phyloP scores from a whole-genome alignment of 1,140 invertebrate genomes.

The Heliconius hewitsoni region DNA sequence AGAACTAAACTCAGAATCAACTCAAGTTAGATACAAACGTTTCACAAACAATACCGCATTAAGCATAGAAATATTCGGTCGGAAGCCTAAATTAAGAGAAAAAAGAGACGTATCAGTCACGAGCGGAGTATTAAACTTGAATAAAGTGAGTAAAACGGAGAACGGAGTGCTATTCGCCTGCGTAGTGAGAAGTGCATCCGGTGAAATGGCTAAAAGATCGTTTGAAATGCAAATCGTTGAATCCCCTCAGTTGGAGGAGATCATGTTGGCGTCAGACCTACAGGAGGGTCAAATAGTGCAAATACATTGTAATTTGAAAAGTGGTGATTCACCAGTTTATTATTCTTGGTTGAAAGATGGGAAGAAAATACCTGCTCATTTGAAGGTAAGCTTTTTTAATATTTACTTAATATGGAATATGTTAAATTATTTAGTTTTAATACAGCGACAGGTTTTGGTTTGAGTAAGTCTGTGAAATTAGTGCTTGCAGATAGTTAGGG shows the following conservation, averaged over 20 bases:
- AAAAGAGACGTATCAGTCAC: conserved; percentile 59
- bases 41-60: conserved; percentile 55
- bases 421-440: background rate
- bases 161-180: conserved; percentile 90
- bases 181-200: conserved; percentile 88
- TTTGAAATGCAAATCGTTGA: conserved; percentile 87
- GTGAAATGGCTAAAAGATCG: conserved; percentile 87
- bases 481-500: no score
- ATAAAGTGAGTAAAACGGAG: conserved; percentile 86
- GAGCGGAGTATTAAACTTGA: conserved; percentile 84
- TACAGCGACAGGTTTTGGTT: background rate
- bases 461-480: no score
- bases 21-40: conserved; percentile 63
- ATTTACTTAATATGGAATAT: background rate
- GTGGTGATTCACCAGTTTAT: conserved; percentile 93
- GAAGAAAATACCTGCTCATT: conserved; percentile 84
- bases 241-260: conserved; percentile 86
- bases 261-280: conserved; percentile 82
- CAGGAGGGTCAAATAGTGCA: conserved; percentile 94
- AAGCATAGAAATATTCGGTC: conserved; percentile 72
- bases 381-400: conserved; percentile 80
- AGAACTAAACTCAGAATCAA: conserved; percentile 61
- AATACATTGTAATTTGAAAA: conserved; percentile 93
- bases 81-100: conserved; percentile 76
- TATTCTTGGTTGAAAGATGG: conserved; percentile 95